phyloP scores from a whole-genome alignment of 2,797 vertebrate genomes.

The Podargus strigoides region DNA sequence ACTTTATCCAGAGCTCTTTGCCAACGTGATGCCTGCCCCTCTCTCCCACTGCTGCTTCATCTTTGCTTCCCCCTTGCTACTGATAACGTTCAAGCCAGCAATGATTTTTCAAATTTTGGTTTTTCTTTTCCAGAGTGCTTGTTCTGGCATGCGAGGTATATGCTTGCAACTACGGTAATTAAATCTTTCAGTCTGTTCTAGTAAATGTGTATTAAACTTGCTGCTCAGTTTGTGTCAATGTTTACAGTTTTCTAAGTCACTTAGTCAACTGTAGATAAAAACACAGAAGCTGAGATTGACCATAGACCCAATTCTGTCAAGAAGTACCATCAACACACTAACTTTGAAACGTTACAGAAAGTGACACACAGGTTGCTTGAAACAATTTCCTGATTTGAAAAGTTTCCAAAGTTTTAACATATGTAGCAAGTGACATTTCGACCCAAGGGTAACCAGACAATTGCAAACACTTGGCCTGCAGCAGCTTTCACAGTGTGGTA shows the following conservation, averaged over 20 bases:
- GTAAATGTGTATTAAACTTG: neutral
- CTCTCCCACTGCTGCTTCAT: neutral
- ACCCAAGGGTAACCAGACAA: neutral
- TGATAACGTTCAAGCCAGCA: fast-evolving
- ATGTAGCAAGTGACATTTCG: neutral
- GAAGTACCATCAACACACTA: neutral
- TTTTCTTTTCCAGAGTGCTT: neutral
- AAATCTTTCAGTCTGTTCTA: neutral
- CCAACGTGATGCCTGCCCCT: fast-evolving
- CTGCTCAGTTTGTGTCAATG: neutral
- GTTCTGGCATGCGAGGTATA: neutral
- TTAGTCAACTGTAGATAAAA: neutral
- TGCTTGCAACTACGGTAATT: fast-evolving
- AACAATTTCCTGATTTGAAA: neutral
- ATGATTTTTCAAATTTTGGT: neutral
- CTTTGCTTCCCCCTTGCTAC: neutral
- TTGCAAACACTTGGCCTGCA: fast-evolving
- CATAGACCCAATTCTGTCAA: neutral
- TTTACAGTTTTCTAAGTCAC: neutral
- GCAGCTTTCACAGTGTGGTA: neutral
- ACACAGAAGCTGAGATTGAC: neutral
- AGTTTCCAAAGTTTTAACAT: neutral
- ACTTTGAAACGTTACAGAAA: neutral
- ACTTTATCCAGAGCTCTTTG: neutral
- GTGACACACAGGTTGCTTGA: neutral